Percentiles rank a stretch among this genome's conserved stretches.
These are phyloP conservation scores for Empis stercorea DNA, from an alignment of 2,888 invertebrate species.

Conservation along the genomic window DNA sequence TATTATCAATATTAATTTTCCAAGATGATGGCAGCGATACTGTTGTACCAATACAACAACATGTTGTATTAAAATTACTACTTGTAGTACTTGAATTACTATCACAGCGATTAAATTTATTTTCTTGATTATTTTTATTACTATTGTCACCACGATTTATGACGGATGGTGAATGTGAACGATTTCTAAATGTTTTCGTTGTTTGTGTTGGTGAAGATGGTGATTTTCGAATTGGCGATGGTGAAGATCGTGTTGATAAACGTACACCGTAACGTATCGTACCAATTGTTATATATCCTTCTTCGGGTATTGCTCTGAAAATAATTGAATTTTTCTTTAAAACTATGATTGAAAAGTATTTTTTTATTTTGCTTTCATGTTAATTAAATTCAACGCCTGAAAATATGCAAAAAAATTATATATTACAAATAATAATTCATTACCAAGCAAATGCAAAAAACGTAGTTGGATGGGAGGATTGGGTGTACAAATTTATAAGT, in stretches of 20 bases:
- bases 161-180: too few relatives aligned
- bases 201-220: not conserved
- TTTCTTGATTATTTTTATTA: too few relatives aligned
- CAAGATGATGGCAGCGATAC: too few relatives aligned
- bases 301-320: constrained; percentile 15
- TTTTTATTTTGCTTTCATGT: not conserved
- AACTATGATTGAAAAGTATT: too few relatives aligned
- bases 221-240: not conserved
- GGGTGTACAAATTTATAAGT: too few relatives aligned
- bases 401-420: not conserved
- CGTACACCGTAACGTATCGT: constrained; percentile 17
- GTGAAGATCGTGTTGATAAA: constrained; percentile 5
- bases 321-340: too few relatives aligned
- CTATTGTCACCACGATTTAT: too few relatives aligned
- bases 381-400: not conserved
- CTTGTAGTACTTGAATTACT: not conserved
- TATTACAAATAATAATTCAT: not conserved
- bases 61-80: not conserved
- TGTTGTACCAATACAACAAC: not conserved
- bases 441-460: too few relatives aligned
- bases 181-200: not conserved
- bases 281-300: constrained; percentile 15
- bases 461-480: too few relatives aligned
- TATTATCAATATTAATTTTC: too few relatives aligned
- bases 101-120: not conserved